A percentile compares a stretch with the other conserved stretches of the same genome.
Evolutionary conservation across 2,888 invertebrate genomes (phyloP).

Genomic region (Eupithecia pulchellata): DNA sequence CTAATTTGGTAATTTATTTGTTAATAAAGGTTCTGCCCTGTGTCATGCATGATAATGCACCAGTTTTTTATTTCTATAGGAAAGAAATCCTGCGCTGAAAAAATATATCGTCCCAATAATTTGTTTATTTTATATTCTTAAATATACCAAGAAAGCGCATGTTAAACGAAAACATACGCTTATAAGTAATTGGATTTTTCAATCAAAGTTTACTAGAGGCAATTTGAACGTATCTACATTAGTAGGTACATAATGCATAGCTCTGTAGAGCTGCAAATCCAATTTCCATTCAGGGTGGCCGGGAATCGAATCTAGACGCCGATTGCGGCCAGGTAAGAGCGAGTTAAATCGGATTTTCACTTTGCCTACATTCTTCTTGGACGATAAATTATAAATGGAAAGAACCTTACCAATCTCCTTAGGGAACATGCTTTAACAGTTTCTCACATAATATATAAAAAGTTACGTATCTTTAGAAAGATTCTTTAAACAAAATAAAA

Average conservation of each 20-base stretch:
- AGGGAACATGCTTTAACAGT: background rate
- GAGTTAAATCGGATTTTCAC: conserved; percentile 76
- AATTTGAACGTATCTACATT: conserved; percentile 65
- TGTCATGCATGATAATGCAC: no score
- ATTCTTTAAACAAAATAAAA: background rate
- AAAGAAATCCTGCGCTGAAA: background rate
- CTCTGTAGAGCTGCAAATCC: conserved; percentile 75
- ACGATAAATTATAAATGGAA: conserved; percentile 44
- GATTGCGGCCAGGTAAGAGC: conserved; percentile 77
- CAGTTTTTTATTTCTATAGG: background rate
- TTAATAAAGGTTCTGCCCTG: no score
- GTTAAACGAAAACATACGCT: background rate
- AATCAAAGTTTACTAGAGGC: conserved; percentile 41
- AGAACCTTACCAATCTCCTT: background rate
- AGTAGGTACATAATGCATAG: conserved; percentile 69
- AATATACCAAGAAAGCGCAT: background rate
- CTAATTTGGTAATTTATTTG: no score
- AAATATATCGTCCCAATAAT: background rate
- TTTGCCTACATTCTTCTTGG: conserved; percentile 49
- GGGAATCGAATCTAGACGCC: conserved; percentile 75
- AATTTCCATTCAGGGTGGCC: conserved; percentile 73
- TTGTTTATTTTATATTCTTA: background rate
- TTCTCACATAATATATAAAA: background rate
- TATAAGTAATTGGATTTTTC: conserved; percentile 8
- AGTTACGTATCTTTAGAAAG: background rate